Base-by-base conservation (phyloP, 2,797 vertebrate genomes). In the Tiaroga cobitis region DNA sequence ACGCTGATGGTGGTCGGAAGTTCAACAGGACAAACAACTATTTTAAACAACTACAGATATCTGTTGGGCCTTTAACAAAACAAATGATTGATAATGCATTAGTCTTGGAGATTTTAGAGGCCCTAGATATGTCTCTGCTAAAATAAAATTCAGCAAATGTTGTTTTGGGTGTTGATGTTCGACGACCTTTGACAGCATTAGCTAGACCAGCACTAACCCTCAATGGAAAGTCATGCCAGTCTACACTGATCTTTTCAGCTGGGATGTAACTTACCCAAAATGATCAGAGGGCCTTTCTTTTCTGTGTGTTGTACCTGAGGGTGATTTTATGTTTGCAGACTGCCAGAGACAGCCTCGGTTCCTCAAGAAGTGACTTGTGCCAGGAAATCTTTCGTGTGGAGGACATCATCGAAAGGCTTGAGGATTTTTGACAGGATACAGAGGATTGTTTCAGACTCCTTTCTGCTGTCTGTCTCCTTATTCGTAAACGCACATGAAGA, bases 391-490 rank as follows among this genome's bases (percentile, higher is more conserved):
- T 68, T 37, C 18, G 19, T 54, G 13, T 61, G 63, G n/a, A 51
- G 63, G 37, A 18, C 79, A 68, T 63, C 76, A 63, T 63, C 9
- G n/a, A 63, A 43, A 78, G 19, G 29, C 63, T 37, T 68, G 79
- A 68, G 43, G 21, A 26, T 80, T 80, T 80, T 80, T 68, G 76
- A 63, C 76, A 78, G 37, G 9, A 16, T 78, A 78, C n/a, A 43
- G 16, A 78, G 56, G 26, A 78, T 41, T 78, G 75, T 16, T 78
- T 26, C 54, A 78, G 24, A 78, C 54, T 61, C 75, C 37, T 39
- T 77, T 77, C 34, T 19, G 24, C 75, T 61, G 54, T 78, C 56
- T 78, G 37, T 78, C 76, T 63, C 15, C n/a, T 78, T 26, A 29
- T 41, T 43, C 9, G 3, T 63, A 29, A 59, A 19, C 16, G 26